Evolutionary conservation across 2,888 invertebrate species (phyloP), one percentile per base, ranked within the genome.

Genomic region (Zele albiditarsus): DNA sequence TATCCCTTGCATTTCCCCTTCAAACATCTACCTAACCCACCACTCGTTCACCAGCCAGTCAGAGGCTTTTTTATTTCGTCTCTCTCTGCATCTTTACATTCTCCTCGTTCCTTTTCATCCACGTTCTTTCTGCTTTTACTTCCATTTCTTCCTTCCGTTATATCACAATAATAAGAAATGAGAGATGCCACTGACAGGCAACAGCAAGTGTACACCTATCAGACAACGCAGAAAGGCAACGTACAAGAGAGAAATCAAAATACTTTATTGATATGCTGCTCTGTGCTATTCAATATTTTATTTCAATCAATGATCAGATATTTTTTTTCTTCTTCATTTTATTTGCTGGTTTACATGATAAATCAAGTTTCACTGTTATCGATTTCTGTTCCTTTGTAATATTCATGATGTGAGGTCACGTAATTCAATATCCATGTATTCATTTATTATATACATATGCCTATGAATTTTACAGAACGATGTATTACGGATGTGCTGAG

Each of bases 101-200:
- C 27, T 27, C 14, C 27, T 14, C 5, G 0, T 16, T n/a, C 38
- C 5, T 5, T 57, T n/a, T 16, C 33, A 66, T 49, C 6, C 14
- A 25, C 65, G 23, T 49, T 62, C 28, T 28, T 60, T 23, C 25
- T 33, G 28, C 28, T n/a, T 5, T 31, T 16, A 16, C 31, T 71
- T 46, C 16, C 23, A 23, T 71, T 28, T 46, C 42, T 42, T 25
- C 33, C 10, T 65, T 42, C 14, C 46, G 25, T 53, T 20, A 20
- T 53, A 53, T 20, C 53, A 53, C 53, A 53, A 53, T 53, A 53
- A 53, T 5, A 8, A 53, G 53, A n/a, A 46, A 46, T 46, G 46
- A 46, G 16, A 53, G 20, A 53, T 53, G 53, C 53, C 53, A 53
- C 53, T 53, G 53, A 20, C 53, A 53, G 53, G 46, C 46, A 46